Evolutionary conservation across 2,888 invertebrate species (phyloP).

Genomic region (Mesorhabditis sp.): DNA sequence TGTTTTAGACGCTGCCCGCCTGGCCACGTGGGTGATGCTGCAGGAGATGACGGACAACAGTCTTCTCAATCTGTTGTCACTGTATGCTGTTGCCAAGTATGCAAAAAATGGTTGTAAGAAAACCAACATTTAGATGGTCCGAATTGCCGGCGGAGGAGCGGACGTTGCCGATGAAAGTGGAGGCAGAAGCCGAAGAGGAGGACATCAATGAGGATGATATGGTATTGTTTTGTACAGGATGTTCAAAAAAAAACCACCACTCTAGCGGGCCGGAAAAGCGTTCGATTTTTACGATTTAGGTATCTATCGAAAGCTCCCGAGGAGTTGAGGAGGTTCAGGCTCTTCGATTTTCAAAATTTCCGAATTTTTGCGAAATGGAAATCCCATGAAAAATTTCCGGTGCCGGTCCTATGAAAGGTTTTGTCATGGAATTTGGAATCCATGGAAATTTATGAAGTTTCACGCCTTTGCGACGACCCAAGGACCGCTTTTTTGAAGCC

Average conservation of each 20-base stretch:
- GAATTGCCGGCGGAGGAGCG: conserved; percentile 42
- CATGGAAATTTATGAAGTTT: conserved; percentile 10
- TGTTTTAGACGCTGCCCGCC: conserved; percentile 69
- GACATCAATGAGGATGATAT: conserved; percentile 42
- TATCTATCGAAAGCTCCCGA: no score
- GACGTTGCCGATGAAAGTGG: conserved; percentile 29
- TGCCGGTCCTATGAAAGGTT: no score
- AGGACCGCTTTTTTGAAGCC: no score
- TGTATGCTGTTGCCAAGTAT: not conserved
- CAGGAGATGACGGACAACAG: conserved; percentile 50
- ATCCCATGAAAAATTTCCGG: no score
- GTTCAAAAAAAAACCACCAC: no score
- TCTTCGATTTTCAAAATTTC: no score
- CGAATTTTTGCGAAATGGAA: no score
- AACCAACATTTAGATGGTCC: conserved; percentile 27
- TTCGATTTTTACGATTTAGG: no score
- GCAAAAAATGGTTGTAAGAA: no score
- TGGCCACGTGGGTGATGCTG: conserved; percentile 77
- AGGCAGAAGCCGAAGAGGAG: conserved; percentile 52
- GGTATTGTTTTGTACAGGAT: conserved; percentile 13
- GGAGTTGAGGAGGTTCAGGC: no score
- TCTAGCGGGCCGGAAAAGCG: no score
- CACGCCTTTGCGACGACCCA: not conserved
- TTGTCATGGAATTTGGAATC: no score
- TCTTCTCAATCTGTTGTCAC: conserved; percentile 35